Evolutionary conservation across 2,888 invertebrate species (phyloP).

Genomic region (Noctua comes): DNA sequence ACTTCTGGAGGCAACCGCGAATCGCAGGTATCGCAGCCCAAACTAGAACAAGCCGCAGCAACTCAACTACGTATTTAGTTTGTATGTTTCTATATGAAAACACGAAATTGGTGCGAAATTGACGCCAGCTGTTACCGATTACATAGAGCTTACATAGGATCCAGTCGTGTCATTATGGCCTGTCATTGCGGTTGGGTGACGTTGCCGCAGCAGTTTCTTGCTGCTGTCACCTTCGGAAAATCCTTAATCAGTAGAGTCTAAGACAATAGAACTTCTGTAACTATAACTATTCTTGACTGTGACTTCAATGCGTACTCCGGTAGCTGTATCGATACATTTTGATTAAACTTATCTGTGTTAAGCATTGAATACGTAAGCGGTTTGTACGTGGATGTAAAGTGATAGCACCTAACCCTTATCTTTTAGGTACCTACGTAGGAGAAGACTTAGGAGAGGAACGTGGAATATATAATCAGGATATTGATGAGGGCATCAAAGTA

Average conservation of each 20-base stretch:
- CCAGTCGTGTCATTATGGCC: background rate
- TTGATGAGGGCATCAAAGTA: conserved; percentile 2
- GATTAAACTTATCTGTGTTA: conserved; percentile 60
- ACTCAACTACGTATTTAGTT: background rate
- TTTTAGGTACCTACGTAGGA: background rate
- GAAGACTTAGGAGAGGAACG: conserved; percentile 13
- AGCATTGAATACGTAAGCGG: conserved; percentile 52
- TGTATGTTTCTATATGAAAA: background rate
- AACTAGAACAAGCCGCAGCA: background rate
- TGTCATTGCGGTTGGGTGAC: background rate
- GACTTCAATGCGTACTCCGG: conserved; percentile 41
- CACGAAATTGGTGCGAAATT: background rate
- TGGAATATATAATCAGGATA: conserved; percentile 16
- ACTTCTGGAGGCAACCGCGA: background rate
- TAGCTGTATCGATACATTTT: conserved; percentile 56
- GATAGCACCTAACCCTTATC: conserved; percentile 35
- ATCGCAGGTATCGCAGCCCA: background rate
- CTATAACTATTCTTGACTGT: background rate
- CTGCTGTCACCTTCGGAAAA: background rate
- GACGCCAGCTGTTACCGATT: background rate
- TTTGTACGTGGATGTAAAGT: conserved; percentile 28
- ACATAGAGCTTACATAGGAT: background rate
- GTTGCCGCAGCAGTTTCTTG: background rate
- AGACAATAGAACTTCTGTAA: conserved; percentile 21
- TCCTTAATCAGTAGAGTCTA: background rate